These are phyloP conservation scores for Pseudorasbora parva DNA, from an alignment of 2,113 vertebrate genomes.

Conservation along the genomic window DNA sequence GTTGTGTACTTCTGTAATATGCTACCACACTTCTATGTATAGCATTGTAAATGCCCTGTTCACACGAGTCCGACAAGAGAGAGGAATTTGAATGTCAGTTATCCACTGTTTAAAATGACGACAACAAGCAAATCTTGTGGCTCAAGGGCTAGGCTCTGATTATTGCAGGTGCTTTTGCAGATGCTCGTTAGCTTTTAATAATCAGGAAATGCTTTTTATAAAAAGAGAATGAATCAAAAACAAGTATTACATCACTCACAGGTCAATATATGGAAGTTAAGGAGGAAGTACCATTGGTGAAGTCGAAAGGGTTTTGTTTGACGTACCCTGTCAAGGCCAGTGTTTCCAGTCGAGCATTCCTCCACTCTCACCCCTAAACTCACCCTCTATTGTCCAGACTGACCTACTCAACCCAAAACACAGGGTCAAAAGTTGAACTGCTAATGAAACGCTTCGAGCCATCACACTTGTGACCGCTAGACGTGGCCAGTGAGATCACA, in stretches of 20 bases:
- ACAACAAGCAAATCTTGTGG: slow-evolving; percentile 1
- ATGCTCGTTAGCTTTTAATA: background rate
- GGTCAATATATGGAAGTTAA: slow-evolving; percentile 37
- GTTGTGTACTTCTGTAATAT: slow-evolving; percentile 73
- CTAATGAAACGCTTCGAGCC: slow-evolving; percentile 46
- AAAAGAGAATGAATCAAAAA: background rate
- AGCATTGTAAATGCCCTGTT: slow-evolving; percentile 10
- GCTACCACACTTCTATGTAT: slow-evolving; percentile 61
- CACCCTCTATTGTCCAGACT: slow-evolving; percentile 58
- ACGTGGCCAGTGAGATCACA: slow-evolving; percentile 35
- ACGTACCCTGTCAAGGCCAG: slow-evolving; percentile 30
- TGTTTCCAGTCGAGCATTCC: background rate
- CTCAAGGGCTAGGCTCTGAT: background rate
- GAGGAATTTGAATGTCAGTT: slow-evolving; percentile 18
- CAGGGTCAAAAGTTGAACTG: slow-evolving; percentile 50
- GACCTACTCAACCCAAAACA: slow-evolving; percentile 63
- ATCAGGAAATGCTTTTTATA: background rate
- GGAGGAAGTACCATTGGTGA: slow-evolving; percentile 41
- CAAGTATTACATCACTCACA: slow-evolving; percentile 35
- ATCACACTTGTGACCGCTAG: slow-evolving; percentile 32
- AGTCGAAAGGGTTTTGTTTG: slow-evolving; percentile 16
- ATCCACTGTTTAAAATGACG: background rate
- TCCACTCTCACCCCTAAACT: slow-evolving; percentile 31
- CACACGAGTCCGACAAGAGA: background rate
- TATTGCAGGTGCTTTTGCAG: background rate